These are phyloP conservation scores for Maccullochella peelii DNA, from an alignment of 2,113 vertebrate species.

Conservation along the genomic window DNA sequence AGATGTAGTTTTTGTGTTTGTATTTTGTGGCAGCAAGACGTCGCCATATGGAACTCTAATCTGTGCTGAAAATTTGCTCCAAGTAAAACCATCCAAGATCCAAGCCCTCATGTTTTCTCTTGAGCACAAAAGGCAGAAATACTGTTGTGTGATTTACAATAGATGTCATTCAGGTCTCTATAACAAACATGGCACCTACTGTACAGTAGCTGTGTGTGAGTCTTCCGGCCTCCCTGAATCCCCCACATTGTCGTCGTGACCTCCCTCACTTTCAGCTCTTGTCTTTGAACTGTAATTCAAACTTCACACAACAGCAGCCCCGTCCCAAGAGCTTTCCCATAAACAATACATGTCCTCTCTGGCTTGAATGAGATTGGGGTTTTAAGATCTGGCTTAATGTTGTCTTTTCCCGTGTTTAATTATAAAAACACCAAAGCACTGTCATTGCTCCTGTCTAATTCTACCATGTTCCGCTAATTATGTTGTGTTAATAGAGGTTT, in stretches of 20 bases:
- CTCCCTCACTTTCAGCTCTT: conserved; percentile 67
- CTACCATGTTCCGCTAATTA: conserved; percentile 80
- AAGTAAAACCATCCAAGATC: not conserved
- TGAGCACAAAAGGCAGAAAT: not conserved
- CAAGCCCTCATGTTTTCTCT: conserved; percentile 9
- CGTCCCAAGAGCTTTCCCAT: conserved; percentile 66
- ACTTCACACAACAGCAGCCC: conserved; percentile 37
- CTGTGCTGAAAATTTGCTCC: not conserved
- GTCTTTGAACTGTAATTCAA: conserved; percentile 69
- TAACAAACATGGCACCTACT: conserved; percentile 14
- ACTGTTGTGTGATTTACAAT: not conserved
- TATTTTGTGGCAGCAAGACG: not conserved
- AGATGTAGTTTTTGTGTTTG: not conserved
- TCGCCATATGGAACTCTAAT: not conserved
- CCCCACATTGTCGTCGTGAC: conserved; percentile 55
- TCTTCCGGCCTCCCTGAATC: not conserved
- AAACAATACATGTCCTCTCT: conserved; percentile 76
- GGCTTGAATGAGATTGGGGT: conserved; percentile 55
- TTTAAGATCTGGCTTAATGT: conserved; percentile 77
- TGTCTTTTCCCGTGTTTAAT: conserved; percentile 77
- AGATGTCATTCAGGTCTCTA: not conserved
- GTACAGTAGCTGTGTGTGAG: not conserved
- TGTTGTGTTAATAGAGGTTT: conserved; percentile 74
- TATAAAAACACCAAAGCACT: conserved; percentile 73
- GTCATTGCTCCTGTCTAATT: conserved; percentile 68